A percentile compares a stretch with the other conserved stretches of the same genome.
Evolutionary conservation across 2,113 vertebrate species (phyloP).

Genomic region (Coturnix japonica): DNA sequence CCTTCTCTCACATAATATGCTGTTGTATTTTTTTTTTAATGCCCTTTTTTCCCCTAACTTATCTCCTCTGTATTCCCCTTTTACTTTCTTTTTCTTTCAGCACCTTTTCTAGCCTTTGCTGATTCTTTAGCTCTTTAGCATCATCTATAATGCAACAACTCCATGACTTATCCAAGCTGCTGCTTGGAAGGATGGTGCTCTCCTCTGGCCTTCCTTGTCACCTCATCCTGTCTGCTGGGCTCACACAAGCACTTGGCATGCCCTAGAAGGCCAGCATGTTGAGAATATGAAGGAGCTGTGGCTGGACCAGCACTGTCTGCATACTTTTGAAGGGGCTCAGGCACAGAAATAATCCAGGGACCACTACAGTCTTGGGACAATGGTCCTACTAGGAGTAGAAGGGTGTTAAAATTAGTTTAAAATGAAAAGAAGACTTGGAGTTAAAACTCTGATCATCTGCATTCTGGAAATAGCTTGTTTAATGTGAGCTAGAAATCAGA

Average conservation of each 20-base stretch:
- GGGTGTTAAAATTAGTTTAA: not conserved
- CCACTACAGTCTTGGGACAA: not conserved
- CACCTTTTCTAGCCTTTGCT: not conserved
- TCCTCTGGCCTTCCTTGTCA: not conserved
- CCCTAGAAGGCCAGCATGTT: not conserved
- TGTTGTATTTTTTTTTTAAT: not conserved
- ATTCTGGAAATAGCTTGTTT: not conserved
- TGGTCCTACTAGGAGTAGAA: not conserved
- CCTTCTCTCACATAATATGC: not conserved
- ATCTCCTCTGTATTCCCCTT: not conserved
- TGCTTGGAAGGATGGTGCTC: not conserved
- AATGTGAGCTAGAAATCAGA: not conserved
- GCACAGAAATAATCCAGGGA: not conserved
- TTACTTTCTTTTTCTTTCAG: not conserved
- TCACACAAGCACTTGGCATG: not conserved
- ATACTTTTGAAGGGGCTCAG: not conserved
- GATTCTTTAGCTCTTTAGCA: not conserved
- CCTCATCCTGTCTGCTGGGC: not conserved
- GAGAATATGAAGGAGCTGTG: fast-evolving
- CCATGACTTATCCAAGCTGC: not conserved
- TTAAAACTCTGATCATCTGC: not conserved
- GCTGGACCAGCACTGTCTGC: not conserved
- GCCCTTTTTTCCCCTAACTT: not conserved
- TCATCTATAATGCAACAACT: not conserved
- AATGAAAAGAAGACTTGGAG: not conserved